Percentiles rank a stretch among this genome's conserved stretches.
Conservation (phyloP, 2,797 vertebrate species). For the Heterohyrax brucei region DNA sequence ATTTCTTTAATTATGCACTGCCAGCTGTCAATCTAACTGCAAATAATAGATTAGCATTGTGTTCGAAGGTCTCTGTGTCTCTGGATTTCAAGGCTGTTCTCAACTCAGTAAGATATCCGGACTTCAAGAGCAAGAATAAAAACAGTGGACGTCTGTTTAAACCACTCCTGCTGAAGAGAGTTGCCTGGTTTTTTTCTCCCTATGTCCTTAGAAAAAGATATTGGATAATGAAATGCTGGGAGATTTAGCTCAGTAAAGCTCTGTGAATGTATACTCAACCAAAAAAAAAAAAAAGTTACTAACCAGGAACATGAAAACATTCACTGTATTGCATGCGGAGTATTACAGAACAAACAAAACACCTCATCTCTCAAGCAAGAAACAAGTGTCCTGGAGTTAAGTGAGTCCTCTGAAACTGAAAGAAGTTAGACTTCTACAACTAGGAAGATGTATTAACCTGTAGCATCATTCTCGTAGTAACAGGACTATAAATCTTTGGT, state of each 20-base stretch:
- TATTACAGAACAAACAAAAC: conserved; percentile 68
- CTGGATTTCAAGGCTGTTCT: conserved; percentile 55
- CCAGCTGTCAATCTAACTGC: conserved; percentile 68
- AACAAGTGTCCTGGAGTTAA: conserved; percentile 48
- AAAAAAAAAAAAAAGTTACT: conserved; percentile 38
- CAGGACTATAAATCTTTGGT: background rate
- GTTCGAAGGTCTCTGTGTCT: conserved; percentile 64
- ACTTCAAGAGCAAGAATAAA: conserved; percentile 38
- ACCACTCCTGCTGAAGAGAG: background rate
- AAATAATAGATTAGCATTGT: conserved; percentile 62
- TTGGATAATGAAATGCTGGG: conserved; percentile 10
- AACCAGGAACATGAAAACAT: conserved; percentile 41
- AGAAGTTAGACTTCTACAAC: background rate
- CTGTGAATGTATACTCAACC: background rate
- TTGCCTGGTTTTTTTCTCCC: background rate
- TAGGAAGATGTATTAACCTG: background rate
- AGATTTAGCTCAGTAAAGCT: conserved; percentile 53
- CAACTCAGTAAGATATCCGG: background rate
- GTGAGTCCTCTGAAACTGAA: conserved; percentile 56
- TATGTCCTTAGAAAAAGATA: conserved; percentile 4
- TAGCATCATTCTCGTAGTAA: background rate
- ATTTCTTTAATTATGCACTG: conserved; percentile 60
- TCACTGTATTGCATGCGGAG: conserved; percentile 55
- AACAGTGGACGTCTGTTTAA: background rate
- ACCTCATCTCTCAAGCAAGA: conserved; percentile 64